A percentile compares a stretch with the other conserved stretches of the same genome.
These are phyloP conservation scores for Oegoconia quadripuncta DNA, from an alignment of 2,888 invertebrate genomes.

Conservation along the genomic window DNA sequence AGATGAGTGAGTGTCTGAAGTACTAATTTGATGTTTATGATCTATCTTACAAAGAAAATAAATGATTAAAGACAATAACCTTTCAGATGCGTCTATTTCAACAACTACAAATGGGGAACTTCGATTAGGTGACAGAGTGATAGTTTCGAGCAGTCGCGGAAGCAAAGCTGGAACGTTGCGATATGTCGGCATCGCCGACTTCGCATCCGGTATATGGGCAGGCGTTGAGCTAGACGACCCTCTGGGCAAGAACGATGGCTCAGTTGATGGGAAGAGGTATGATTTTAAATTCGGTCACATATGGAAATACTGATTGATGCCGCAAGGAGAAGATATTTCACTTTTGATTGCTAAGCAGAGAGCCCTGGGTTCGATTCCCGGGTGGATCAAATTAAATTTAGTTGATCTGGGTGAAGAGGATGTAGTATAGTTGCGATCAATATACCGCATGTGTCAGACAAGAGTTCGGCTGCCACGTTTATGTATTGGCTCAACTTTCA, in stretches of 20 bases:
- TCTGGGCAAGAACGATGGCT: constrained; percentile 97
- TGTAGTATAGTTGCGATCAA: too few relatives aligned
- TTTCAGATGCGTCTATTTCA: constrained; percentile 66
- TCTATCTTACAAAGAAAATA: too few relatives aligned
- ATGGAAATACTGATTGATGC: neutral
- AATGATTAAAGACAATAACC: neutral
- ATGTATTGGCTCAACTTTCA: constrained; percentile 50
- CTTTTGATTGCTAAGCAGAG: neutral
- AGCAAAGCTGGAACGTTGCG: constrained; percentile 93
- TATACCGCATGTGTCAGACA: neutral
- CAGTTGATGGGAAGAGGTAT: constrained; percentile 94
- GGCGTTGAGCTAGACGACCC: constrained; percentile 97
- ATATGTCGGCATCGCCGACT: constrained; percentile 92
- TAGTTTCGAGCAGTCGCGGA: constrained; percentile 91
- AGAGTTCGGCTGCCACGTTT: neutral
- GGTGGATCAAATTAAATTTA: neutral
- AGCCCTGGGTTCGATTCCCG: too few relatives aligned
- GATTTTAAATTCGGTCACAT: neutral
- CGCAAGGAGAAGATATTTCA: neutral
- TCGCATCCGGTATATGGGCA: constrained; percentile 96
- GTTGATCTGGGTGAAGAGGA: too few relatives aligned
- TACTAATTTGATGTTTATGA: too few relatives aligned
- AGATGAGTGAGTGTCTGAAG: constrained; percentile 63
- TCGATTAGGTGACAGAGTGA: constrained; percentile 93
- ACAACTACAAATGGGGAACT: constrained; percentile 80